Conservation (phyloP, 2,888 invertebrate genomes). For the Drosophila eohydei region DNA sequence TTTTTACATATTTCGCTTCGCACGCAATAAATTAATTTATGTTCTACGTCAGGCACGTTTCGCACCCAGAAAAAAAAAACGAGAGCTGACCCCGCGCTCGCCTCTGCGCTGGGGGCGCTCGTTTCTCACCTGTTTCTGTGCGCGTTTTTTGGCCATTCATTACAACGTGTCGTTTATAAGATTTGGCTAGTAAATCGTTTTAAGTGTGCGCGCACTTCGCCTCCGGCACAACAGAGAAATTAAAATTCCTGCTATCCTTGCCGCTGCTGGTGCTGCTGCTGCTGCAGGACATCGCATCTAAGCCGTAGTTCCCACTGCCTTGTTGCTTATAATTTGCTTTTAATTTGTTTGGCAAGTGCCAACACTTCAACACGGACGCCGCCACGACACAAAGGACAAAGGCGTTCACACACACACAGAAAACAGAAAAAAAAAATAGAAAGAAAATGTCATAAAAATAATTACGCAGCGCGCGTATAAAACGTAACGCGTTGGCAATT, state of each 20-base stretch:
- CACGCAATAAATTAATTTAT: constrained; percentile 82
- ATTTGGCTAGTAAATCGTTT: constrained; percentile 78
- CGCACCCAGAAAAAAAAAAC: constrained; percentile 45
- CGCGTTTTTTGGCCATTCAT: constrained; percentile 55
- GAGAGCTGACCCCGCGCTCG: constrained; percentile 18
- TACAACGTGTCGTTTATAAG: constrained; percentile 72
- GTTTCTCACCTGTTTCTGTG: constrained; percentile 71
- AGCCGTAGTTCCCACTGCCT: constrained; percentile 43
- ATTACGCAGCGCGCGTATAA: constrained; percentile 72
- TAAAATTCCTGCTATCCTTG: constrained; percentile 65
- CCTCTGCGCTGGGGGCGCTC: constrained; percentile 43
- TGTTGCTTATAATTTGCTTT: constrained; percentile 78
- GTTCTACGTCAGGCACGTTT: constrained; percentile 76
- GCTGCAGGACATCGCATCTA: constrained; percentile 30
- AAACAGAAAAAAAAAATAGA: constrained; percentile 7
- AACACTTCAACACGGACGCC: constrained; percentile 72
- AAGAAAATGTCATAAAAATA: constrained; percentile 78
- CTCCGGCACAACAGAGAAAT: constrained; percentile 61
- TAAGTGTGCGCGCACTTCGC: constrained; percentile 54
- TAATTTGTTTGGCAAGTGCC: constrained; percentile 81
- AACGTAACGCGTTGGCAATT: constrained; percentile 62
- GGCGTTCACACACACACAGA: constrained; percentile 16
- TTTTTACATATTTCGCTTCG: constrained; percentile 68
- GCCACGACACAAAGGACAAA: constrained; percentile 26
- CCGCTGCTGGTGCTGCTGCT: constrained; percentile 1